These are phyloP conservation scores for Cydia pomonella DNA, from an alignment of 1,140 invertebrate genomes.

Conservation along the genomic window DNA sequence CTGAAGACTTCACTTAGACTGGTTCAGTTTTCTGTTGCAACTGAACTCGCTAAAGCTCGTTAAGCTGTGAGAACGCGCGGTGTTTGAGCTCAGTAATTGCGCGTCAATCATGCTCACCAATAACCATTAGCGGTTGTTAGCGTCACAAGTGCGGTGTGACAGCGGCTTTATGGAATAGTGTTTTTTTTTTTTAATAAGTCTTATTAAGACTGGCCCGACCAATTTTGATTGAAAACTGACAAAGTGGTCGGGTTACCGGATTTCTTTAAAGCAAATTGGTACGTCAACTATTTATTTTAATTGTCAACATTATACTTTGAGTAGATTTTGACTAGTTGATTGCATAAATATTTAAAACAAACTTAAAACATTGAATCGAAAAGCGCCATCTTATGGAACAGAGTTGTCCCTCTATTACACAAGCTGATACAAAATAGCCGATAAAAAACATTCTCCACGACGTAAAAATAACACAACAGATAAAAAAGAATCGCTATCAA, in stretches of 20 bases:
- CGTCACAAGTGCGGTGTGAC: conserved; percentile 23
- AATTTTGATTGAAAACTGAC: too few species aligned
- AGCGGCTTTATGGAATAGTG: conserved; percentile 12
- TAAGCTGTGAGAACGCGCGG: not conserved
- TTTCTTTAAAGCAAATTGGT: too few species aligned
- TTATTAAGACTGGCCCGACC: not conserved
- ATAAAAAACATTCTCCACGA: not conserved
- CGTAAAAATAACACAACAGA: not conserved
- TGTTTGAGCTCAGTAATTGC: conserved; percentile 23
- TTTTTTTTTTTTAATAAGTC: not conserved
- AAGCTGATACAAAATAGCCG: not conserved
- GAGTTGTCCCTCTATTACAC: not conserved
- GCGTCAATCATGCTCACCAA: conserved; percentile 29
- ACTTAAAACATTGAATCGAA: too few species aligned
- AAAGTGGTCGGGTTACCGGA: too few species aligned
- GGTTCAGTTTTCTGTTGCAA: too few species aligned
- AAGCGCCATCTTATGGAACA: not conserved
- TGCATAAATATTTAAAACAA: too few species aligned
- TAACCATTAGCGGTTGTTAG: conserved; percentile 19
- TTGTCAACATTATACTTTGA: too few species aligned
- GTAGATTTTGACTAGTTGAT: too few species aligned
- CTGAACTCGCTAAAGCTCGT: not conserved
- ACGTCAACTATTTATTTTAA: too few species aligned
- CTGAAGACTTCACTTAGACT: too few species aligned
- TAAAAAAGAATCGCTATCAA: not conserved